Evolutionary conservation across 1,140 invertebrate species (phyloP).

Genomic region (Lanistes nyassanus): DNA sequence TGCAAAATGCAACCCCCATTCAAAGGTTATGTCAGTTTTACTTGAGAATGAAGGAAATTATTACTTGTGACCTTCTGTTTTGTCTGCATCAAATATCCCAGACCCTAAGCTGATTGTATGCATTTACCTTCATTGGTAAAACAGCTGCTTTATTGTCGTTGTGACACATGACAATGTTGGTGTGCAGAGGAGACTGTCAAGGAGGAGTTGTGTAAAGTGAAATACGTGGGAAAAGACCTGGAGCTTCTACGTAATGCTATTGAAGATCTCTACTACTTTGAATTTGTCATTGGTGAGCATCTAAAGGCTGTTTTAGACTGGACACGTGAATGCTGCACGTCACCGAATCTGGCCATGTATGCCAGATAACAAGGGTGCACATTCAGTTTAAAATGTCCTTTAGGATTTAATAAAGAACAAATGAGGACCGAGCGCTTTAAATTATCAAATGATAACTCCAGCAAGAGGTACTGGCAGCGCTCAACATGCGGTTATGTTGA

Average conservation of each 20-base stretch:
- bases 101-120: neutral
- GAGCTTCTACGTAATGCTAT: slow-evolving; percentile 67
- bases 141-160: neutral
- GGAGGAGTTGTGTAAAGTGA: slow-evolving; percentile 66
- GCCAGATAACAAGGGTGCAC: too few species aligned
- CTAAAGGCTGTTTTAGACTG: too few species aligned
- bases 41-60: neutral
- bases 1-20: too few species aligned
- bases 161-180: neutral
- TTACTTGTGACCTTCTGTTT: neutral
- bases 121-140: neutral
- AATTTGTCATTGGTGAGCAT: slow-evolving; percentile 70
- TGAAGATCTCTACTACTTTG: slow-evolving; percentile 72
- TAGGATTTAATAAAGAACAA: too few species aligned
- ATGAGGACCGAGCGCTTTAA: too few species aligned
- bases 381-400: too few species aligned
- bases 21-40: neutral
- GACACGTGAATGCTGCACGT: too few species aligned
- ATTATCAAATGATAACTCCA: too few species aligned
- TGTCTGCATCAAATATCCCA: neutral
- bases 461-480: too few species aligned
- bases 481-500: too few species aligned
- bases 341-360: too few species aligned
- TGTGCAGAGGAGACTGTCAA: slow-evolving; percentile 36
- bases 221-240: slow-evolving; percentile 65